A percentile compares a stretch with the other conserved stretches of the same genome.
Conservation (phyloP, 2,113 vertebrate species). For the Muntiacus reevesi region DNA sequence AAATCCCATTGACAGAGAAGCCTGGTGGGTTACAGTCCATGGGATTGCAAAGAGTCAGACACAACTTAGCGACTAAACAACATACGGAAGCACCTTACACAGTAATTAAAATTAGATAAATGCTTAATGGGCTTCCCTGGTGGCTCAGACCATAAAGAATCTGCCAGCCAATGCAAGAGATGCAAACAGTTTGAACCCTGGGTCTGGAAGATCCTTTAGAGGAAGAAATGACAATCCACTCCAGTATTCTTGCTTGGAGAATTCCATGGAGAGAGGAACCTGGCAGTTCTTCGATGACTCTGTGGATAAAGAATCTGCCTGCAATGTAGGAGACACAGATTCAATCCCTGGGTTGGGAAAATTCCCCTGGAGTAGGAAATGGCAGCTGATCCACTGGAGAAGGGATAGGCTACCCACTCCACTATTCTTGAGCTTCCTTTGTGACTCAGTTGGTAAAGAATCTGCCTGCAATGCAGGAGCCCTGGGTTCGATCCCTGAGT, state of each 20-base stretch:
- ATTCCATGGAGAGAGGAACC: background rate
- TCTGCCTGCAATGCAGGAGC: background rate
- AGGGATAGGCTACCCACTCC: background rate
- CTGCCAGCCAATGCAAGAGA: background rate
- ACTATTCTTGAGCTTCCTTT: background rate
- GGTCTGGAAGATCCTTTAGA: background rate
- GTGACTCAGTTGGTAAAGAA: background rate
- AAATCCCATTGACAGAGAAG: background rate
- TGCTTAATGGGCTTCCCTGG: background rate
- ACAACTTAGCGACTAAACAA: background rate
- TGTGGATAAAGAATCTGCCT: background rate
- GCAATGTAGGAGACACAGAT: background rate
- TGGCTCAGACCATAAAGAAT: background rate
- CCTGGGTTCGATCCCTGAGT: accelerated
- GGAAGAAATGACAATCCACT: background rate
- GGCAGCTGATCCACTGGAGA: background rate
- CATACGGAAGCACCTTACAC: background rate
- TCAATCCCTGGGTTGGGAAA: background rate
- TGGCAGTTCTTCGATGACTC: background rate
- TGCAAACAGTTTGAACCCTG: background rate
- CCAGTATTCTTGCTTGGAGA: background rate
- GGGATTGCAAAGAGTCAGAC: background rate
- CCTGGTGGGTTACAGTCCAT: background rate
- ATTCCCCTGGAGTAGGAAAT: background rate
- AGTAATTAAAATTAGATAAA: background rate